Evolutionary conservation across 2,888 invertebrate species (phyloP).

Genomic region (Cheilosia pagana): DNA sequence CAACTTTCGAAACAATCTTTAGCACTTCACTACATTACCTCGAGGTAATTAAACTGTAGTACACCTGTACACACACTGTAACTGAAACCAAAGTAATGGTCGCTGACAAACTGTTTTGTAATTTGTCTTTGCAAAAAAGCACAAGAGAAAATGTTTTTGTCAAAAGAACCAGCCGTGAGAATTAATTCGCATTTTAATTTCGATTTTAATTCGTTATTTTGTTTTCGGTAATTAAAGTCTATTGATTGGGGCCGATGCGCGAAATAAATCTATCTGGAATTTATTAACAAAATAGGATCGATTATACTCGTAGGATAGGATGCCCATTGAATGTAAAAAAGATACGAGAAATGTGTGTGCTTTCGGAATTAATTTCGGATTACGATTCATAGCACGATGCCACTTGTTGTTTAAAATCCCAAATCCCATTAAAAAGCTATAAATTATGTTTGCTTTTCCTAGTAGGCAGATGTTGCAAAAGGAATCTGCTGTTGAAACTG

Average conservation of each 20-base stretch:
- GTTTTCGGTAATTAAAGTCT: slow-evolving; percentile 47
- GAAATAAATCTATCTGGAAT: slow-evolving; percentile 29
- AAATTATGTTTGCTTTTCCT: background rate
- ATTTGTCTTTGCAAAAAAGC: slow-evolving; percentile 27
- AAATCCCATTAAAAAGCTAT: slow-evolving; percentile 11
- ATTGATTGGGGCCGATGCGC: slow-evolving; percentile 44
- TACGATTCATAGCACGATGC: slow-evolving; percentile 1
- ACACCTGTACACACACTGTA: slow-evolving; percentile 12
- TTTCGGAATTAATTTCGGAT: slow-evolving; percentile 29
- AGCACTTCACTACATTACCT: slow-evolving; percentile 69
- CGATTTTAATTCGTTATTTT: slow-evolving; percentile 39
- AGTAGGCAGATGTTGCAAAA: background rate
- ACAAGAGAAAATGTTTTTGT: slow-evolving; percentile 3
- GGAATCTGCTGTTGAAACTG: background rate
- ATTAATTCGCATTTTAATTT: slow-evolving; percentile 48
- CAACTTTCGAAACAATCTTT: slow-evolving; percentile 69
- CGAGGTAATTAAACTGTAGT: slow-evolving; percentile 61
- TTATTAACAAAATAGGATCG: background rate
- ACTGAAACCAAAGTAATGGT: slow-evolving; percentile 29
- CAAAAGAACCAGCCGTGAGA: slow-evolving; percentile 19
- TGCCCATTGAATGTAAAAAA: background rate
- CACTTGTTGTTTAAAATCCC: background rate
- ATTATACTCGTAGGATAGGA: no score
- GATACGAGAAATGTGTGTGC: slow-evolving; percentile 6
- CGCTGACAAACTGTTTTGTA: slow-evolving; percentile 29